A percentile compares a stretch with the other conserved stretches of the same genome.
phyloP scores from a whole-genome alignment of 37 sponge, comb jelly and placozoan species.

The Trichoplax adhaerens region DNA sequence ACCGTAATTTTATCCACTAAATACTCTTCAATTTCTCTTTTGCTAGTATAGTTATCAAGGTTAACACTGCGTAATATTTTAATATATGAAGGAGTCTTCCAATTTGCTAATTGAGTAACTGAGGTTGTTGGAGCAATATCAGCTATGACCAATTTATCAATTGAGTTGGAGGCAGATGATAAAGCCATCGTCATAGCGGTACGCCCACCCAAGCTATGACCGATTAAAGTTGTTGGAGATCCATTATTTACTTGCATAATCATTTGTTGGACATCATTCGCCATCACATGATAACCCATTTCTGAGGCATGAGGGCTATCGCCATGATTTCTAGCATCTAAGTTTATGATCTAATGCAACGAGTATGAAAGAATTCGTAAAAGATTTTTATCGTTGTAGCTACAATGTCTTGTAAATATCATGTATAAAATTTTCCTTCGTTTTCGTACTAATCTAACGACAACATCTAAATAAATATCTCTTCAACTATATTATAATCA shows the following conservation, averaged over 20 bases:
- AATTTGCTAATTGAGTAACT: conserved; percentile 8
- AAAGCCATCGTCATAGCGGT: conserved; percentile 61
- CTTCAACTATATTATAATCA: no score
- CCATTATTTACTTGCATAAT: conserved; percentile 9
- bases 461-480: no score
- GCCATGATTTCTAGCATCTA: conserved; percentile 84
- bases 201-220: conserved; percentile 90
- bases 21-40: conserved; percentile 29
- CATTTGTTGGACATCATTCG: conserved; percentile 24
- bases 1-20: conserved; percentile 25
- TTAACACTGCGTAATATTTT: conserved; percentile 19
- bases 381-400: no score
- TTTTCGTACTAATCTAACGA: no score
- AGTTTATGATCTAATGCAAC: no score
- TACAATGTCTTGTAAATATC: no score
- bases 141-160: conserved; percentile 46
- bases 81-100: conserved; percentile 5
- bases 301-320: conserved; percentile 49
- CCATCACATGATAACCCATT: conserved; percentile 52
- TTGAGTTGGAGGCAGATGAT: conserved; percentile 17
- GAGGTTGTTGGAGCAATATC: conserved; percentile 36
- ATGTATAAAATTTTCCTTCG: no score
- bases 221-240: conserved; percentile 17
- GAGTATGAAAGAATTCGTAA: no score
- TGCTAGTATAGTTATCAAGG: conserved; percentile 13